Base-by-base conservation (phyloP, 2,888 invertebrate genomes). In the Pterobdella sp. region DNA sequence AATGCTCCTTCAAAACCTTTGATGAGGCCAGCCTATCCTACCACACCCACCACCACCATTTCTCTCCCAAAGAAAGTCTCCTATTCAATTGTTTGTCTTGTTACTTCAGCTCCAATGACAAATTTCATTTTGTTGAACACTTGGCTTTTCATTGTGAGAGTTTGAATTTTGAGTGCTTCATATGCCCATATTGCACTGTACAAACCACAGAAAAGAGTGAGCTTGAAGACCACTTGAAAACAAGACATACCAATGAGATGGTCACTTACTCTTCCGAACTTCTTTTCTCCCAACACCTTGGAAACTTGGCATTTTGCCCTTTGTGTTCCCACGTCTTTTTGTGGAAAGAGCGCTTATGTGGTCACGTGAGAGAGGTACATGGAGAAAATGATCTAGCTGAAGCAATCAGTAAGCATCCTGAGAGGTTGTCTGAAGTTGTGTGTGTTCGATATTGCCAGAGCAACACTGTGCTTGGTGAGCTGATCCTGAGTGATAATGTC, bases 251-350 rank as follows among this genome's bases (percentile, higher is more conserved):
- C 0, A 26, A n/a, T 29, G 73, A 64, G 31, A 35, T 63, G n/a
- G 73, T 74, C 52, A 74, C 73, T 56, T 74, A 73, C 66, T 69
- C 73, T 32, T 73, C 74, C 32, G 32, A 63, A 1, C 73, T 73
- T 31, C 73, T 67, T n/a, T 32, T n/a, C 49, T 67, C 74, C 10
- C 31, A 35, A 14, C 72, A 75, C 32, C 67, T 74, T 1, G 60
- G 72, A 56, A 68, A 72, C 56, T 67, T 75, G 72, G 65, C 66
- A 14, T n/a, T 66, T 29, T 75, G 75, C 72, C 72, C 75, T 3
- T 35, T 75, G n/a, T 75, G 75, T 34, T 31, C 34, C 14, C 72
- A 56, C 7, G 65, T 36, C 3, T 72, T 63, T 31, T 60, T 65
- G 34, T 75, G 75, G 75, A 73, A 73, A 65, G 31, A 34, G 52